Evolutionary conservation across 2,113 vertebrate species (phyloP), one percentile per base, ranked within the genome.

Genomic region (Pelmatolapia mariae): DNA sequence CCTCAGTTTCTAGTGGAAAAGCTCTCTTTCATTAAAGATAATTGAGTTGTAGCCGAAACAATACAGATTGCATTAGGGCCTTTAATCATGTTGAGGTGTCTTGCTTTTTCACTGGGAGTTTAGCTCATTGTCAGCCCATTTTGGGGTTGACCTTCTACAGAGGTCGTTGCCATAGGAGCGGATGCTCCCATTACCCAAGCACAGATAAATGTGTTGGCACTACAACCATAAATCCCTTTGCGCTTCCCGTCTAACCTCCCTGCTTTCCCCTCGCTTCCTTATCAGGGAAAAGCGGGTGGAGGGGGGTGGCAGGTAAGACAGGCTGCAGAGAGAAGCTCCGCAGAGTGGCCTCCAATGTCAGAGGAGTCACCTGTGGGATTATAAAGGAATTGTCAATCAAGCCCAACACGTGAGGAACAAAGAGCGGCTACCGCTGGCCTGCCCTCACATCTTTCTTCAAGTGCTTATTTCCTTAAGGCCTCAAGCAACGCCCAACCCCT

Each of bases 111-210:
- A 91, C 29, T 10, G 84, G 80, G 86, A 95, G 89, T 94, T 93
- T 89, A 81, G 89, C 89, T 94, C 92, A 89, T 90, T 94, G 85
- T 87, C 45, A 66, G 80, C 89, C 89, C 90, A 88, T 93, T 94
- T 92, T 78, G 26, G 93, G 63, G 83, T 45, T 84, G 90, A 94
- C 95, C 93, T 96, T 96, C 94, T 26, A 15, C 59, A 91, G 92
- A 95, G 94, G 93, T 95, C 83, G 83, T 94, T 94, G 91, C 94
- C 94, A 92, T 52, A 86, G 94, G 91, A 94, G 83, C 94, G 89
- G 88, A 83, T 88, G 88, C 87, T 90, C 86, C 81, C 84, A 52
- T 93, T 93, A 88, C 81, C 71, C 13, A 73, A 87, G 85, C 79
- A 12, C 88, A 89, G 94, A 95, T 92, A 93, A 94, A 94, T 87